Base-by-base conservation (phyloP, 2,888 invertebrate genomes). In the Galerucella calmariensis region DNA sequence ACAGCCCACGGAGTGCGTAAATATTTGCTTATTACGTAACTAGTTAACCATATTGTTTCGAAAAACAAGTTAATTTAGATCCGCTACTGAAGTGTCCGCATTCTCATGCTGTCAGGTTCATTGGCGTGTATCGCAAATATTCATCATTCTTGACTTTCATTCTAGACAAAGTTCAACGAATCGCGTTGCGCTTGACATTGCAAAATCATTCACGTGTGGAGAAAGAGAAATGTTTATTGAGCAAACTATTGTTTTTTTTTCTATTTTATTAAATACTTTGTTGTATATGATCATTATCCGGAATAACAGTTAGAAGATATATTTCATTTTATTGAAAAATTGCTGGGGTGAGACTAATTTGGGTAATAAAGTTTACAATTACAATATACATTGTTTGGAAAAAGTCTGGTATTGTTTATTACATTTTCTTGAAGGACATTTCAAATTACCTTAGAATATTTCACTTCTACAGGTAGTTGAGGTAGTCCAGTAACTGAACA, bases 111-210 rank as follows among this genome's bases (percentile, higher is more conserved):
- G 61, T 27, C 41, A 67, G 73, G 76, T 75, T 75, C 75, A 77
- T 62, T 75, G 77, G 74, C 70, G 76, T 74, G 77, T 76, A 75
- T 70, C 73, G 69, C 59, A 24, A 76, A 75, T 71, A 76, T 68
- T 78, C 75, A 72, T 75, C 77, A 78, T 77, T 77, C 78, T 77
- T 75, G 74, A 78, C 78, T 78, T 78, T 78, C 78, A 71, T 76
- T 74, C 74, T 71, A 75, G 73, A 75, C 77, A 75, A 79, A 79
- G 79, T 79, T 79, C 79, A 79, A 78, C 78, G 76, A 77, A 69
- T 78, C 71, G 61, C 68, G 61, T 67, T 75, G 78, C 73, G 78
- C 78, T 78, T 78, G 78, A 76, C 79, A 79, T 79, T 79, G 79
- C 75, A 70, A 74, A 77, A 65, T 70, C 73, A 66, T 72, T 75